Conservation (phyloP, 2,797 vertebrate genomes). For the Pseudocheirus occidentalis region DNA sequence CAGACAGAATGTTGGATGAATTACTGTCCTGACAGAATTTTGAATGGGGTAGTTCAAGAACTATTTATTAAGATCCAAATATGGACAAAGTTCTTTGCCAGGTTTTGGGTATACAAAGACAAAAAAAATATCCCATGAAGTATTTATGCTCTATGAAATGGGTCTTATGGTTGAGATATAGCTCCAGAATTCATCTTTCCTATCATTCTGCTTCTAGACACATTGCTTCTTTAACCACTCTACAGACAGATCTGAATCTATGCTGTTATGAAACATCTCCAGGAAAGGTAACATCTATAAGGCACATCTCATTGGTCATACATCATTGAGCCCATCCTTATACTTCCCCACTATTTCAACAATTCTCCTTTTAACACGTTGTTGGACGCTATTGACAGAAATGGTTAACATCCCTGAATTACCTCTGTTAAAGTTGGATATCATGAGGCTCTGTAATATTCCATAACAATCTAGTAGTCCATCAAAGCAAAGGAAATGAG, state of each 20-base stretch:
- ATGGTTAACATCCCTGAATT: background rate
- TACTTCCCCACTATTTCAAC: background rate
- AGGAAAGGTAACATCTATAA: background rate
- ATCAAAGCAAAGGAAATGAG: background rate
- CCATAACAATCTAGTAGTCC: background rate
- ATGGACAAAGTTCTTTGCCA: background rate
- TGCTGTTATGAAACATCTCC: background rate
- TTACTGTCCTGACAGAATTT: background rate
- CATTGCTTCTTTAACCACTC: background rate
- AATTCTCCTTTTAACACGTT: background rate
- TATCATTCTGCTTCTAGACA: background rate
- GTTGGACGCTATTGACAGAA: background rate
- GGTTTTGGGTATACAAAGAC: background rate
- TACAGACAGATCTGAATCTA: background rate
- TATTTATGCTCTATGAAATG: background rate
- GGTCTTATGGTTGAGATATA: background rate
- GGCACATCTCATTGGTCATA: background rate
- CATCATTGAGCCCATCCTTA: background rate
- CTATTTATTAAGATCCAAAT: background rate
- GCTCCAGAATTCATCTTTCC: background rate
- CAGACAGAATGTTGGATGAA: background rate
- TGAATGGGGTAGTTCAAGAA: background rate
- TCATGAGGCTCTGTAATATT: background rate
- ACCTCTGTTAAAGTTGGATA: background rate
- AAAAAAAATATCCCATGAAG: background rate